Evolutionary conservation across 2,113 vertebrate species (phyloP), one percentile per base, ranked within the genome.

Genomic region (Epinephelus cyanopodus): DNA sequence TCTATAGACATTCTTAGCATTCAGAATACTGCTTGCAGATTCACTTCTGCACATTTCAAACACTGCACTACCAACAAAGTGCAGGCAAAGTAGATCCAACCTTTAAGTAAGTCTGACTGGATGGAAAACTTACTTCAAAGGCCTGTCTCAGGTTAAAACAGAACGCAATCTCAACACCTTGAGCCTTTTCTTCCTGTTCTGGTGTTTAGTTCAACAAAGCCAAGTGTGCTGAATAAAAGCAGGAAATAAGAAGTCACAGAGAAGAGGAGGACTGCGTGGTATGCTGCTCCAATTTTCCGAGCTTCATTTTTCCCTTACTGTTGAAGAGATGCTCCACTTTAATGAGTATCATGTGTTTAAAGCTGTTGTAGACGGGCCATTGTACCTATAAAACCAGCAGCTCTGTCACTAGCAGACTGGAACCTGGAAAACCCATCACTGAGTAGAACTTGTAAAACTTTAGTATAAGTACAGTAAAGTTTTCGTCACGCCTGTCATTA

Each of bases 271-370:
- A 69, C 37, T 66, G 9, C 37, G 54, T 66, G 47, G 1, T 53
- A 68, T 42, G 72, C 53, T 50, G 69, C 72, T 89, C 78, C 80
- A 87, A 86, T 88, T 67, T 88, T 82, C 71, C 67, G 7, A 80
- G 58, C 62, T 77, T 68, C 25, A 3, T 60, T 82, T 89, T 89
- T 63, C 69, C 65, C n/a, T 50, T 87, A 61, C 48, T 77, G 33
- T 63, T 79, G 62, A 85, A 66, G 61, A 86, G 86, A 92, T 89
- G 81, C 73, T 91, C 70, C 54, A 71, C 74, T 72, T 63, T 85
- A 92, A 92, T 85, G 69, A 90, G 39, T 66, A 86, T 90, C 68
- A 87, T 89, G 88, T 90, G 91, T 84, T 90, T 85, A 82, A 88
- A 83, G 42, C 50, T 29, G 54, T 88, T 83, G 84, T 76, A 68